phyloP scores from a whole-genome alignment of 2,113 vertebrate genomes.

The Dolichotis patagonum region DNA sequence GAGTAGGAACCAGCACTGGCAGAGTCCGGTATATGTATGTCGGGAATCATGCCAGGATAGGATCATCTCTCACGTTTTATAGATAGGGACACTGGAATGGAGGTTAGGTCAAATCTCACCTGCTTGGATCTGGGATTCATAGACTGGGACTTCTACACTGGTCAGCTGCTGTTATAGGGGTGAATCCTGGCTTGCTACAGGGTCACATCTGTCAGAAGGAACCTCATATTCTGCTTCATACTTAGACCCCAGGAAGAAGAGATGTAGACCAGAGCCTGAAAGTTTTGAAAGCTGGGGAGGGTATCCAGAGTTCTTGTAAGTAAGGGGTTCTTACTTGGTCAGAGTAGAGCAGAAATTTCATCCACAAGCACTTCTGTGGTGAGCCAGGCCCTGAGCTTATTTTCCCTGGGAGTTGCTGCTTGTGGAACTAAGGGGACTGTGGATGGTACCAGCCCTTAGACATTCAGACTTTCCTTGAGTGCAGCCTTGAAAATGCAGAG shows the following conservation, averaged over 20 bases:
- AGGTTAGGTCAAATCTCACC: neutral
- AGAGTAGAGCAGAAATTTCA: neutral
- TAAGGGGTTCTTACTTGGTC: neutral
- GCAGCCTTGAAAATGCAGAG: conserved; percentile 34
- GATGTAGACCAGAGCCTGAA: neutral
- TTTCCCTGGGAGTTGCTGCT: neutral
- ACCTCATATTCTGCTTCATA: neutral
- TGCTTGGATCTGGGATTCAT: conserved; percentile 2
- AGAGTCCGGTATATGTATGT: neutral
- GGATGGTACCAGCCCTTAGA: neutral
- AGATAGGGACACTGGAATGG: neutral
- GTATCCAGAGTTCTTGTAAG: neutral
- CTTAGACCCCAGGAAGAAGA: neutral
- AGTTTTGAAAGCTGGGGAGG: neutral
- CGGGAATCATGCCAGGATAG: neutral
- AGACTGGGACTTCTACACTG: neutral
- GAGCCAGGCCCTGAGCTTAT: neutral
- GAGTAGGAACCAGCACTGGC: neutral
- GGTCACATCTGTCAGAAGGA: neutral
- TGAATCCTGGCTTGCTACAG: neutral
- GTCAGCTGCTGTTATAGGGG: neutral
- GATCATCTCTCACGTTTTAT: neutral
- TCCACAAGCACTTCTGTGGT: neutral
- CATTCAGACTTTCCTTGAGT: conserved; percentile 13
- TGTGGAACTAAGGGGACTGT: neutral